phyloP scores from a whole-genome alignment of 2,113 vertebrate species.

The Malaclemys terrapin region DNA sequence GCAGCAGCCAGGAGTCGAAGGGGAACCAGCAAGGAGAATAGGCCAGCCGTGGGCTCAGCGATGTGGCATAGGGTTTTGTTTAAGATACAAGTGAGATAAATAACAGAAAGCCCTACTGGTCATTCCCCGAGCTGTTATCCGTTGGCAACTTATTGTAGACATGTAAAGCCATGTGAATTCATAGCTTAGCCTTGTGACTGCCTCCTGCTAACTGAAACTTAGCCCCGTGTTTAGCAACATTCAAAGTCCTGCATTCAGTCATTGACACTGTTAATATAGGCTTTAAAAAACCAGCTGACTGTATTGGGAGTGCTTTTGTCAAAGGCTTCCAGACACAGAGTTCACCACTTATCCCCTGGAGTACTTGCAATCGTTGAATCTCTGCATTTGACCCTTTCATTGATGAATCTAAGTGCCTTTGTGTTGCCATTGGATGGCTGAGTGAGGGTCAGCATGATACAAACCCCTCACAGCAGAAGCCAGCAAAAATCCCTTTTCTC shows the following conservation, averaged over 20 bases:
- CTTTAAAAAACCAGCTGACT: background rate
- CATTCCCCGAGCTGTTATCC: background rate
- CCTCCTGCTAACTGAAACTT: background rate
- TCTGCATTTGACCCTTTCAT: background rate
- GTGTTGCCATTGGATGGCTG: rapidly evolving
- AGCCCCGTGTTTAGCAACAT: background rate
- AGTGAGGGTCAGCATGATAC: background rate
- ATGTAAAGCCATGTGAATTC: background rate
- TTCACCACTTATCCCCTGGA: background rate
- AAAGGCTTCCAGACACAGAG: background rate
- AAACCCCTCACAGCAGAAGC: background rate
- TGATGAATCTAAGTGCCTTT: background rate
- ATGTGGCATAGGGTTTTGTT: background rate
- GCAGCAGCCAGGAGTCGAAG: background rate
- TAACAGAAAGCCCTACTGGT: background rate
- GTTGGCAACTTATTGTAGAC: background rate
- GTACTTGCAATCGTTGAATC: background rate
- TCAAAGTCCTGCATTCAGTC: background rate
- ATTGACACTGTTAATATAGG: background rate
- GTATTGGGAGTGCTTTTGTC: background rate
- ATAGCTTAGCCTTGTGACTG: background rate
- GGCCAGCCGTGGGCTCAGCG: background rate
- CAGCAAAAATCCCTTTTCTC: background rate
- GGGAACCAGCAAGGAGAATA: background rate
- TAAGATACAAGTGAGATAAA: background rate